Evolutionary conservation across 1,140 invertebrate species (phyloP), one percentile per base, ranked within the genome.

Genomic region (Trypoxylus dichotomus): DNA sequence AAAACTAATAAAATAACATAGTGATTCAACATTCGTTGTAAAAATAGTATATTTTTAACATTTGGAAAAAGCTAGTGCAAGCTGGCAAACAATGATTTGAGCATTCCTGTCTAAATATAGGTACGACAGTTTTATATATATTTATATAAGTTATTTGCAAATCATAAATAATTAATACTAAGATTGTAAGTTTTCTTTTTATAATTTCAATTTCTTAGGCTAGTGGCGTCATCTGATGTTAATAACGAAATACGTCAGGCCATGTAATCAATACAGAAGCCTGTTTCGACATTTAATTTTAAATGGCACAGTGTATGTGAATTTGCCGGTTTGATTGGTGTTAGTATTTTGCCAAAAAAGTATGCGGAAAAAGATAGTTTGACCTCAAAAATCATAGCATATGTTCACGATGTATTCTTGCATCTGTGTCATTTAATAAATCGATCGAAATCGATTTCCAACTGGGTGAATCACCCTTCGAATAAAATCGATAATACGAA

Each of bases 381-480:
- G 60, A 68, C 60, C 60, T 68, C 60, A 68, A 68, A 68, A 68
- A 68, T 29, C 21, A 1, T 24, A 68, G 60, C 60, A 24, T 8
- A 68, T 27, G 27, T 27, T 68, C 0, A 13, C 8, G 11, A 68
- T 29, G 21, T 25, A 24, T 6, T 27, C 15, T 2, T 13, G 24
- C 8, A 68, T 7, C 21, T 27, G 13, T 27, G 24, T 3, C 60
- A 68, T 2, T 29, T 68, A 21, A 27, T 29, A 74, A 74, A 74
- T 37, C 72, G 29, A 74, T 74, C n/a, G 74, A 75, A 29, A 75
- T 75, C 74, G 74, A 54, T 54, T 75, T 54, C 24, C 3, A 74
- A 29, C 13, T 58, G 68, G 73, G 73, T 80, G 80, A 80, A 74
- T 80, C 80, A 80, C 74, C 79, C 76, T 76, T 68, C 7, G 47